phyloP scores from a whole-genome alignment of 2,113 vertebrate species.

The Columba janthina region DNA sequence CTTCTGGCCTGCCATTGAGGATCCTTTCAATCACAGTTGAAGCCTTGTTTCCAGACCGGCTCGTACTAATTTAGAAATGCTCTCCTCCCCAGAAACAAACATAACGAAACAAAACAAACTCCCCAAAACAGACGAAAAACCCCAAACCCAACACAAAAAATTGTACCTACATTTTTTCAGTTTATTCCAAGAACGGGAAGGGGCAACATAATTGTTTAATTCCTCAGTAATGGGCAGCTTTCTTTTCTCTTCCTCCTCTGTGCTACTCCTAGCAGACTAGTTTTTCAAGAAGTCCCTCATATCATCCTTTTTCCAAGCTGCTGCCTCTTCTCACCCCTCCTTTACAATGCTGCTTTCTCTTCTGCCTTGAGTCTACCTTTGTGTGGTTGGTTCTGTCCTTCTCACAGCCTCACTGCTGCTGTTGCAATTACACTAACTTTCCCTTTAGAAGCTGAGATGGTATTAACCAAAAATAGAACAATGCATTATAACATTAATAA shows the following conservation, averaged over 20 bases:
- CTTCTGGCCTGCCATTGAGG: neutral
- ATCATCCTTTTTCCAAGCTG: neutral
- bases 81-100: neutral
- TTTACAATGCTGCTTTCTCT: neutral
- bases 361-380: neutral
- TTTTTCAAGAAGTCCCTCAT: neutral
- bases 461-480: neutral
- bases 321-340: neutral
- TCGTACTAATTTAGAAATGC: neutral
- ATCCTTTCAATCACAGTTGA: neutral
- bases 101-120: too few relatives aligned
- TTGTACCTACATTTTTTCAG: neutral
- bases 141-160: neutral
- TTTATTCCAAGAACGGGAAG: neutral
- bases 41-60: neutral
- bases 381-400: neutral
- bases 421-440: neutral
- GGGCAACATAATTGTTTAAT: neutral
- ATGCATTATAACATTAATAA: neutral
- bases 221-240: neutral
- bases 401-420: neutral
- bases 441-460: neutral
- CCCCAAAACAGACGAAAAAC: neutral
- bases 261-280: neutral
- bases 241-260: neutral